These are phyloP conservation scores for Romanogobio albipinnatus DNA, from an alignment of 2,113 vertebrate genomes.

Conservation along the genomic window DNA sequence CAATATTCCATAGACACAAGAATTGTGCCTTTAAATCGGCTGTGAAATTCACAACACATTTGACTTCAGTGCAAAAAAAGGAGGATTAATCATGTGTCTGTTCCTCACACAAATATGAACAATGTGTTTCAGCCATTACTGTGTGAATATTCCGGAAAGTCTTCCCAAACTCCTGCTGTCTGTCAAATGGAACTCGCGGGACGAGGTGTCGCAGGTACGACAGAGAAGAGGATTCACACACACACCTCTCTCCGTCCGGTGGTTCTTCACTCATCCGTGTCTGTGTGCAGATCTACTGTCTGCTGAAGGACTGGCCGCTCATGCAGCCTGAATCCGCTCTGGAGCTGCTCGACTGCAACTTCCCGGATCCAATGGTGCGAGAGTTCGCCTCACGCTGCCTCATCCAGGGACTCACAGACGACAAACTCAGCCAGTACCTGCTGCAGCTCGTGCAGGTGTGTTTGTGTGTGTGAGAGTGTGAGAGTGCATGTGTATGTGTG, in stretches of 20 bases:
- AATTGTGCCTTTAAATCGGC: too few species aligned
- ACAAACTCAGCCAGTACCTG: constrained; percentile 72
- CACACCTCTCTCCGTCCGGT: background rate
- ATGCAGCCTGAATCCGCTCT: constrained; percentile 70
- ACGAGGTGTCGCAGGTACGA: constrained; percentile 66
- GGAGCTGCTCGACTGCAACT: constrained; percentile 74
- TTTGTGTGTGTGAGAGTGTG: constrained; percentile 38
- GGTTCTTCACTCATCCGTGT: background rate
- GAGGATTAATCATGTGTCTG: background rate
- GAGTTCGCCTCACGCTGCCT: constrained; percentile 73
- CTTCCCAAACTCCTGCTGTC: constrained; percentile 72
- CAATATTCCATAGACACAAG: too few species aligned
- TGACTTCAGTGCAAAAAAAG: too few species aligned
- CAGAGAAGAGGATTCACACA: constrained; percentile 4
- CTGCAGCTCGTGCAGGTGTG: constrained; percentile 73
- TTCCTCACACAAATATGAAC: constrained; percentile 1
- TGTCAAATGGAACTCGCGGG: constrained; percentile 74
- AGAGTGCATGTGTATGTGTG: constrained; percentile 16
- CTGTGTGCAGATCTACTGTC: constrained; percentile 69
- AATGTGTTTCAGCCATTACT: constrained; percentile 74
- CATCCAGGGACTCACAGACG: constrained; percentile 69
- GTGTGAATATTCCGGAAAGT: constrained; percentile 80
- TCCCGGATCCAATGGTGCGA: constrained; percentile 70
- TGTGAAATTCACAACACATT: too few species aligned
- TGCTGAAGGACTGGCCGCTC: constrained; percentile 71